phyloP scores from a whole-genome alignment of 2,113 vertebrate species.

The Symphodus melops region DNA sequence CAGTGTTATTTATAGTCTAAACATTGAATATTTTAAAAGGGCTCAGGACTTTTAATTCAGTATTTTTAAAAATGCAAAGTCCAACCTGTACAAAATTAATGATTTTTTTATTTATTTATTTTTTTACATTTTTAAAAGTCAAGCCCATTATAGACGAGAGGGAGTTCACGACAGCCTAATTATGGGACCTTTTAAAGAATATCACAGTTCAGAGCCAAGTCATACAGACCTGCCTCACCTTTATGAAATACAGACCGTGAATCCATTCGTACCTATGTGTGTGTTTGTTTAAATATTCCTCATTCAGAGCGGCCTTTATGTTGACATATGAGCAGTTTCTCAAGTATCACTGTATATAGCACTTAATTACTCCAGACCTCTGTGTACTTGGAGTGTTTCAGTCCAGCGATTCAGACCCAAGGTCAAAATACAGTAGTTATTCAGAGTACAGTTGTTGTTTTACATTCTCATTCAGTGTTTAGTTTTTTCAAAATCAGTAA shows the following conservation, averaged over 20 bases:
- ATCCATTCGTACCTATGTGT: not conserved
- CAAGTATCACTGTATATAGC: not conserved
- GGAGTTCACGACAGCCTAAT: not conserved
- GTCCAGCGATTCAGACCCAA: not conserved
- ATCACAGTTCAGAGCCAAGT: not conserved
- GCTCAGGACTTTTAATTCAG: too few species aligned
- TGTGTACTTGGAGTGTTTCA: slow-evolving; percentile 8
- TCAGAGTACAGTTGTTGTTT: not conserved
- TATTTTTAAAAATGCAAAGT: too few species aligned
- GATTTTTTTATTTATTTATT: too few species aligned
- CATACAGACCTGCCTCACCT: slow-evolving; percentile 43
- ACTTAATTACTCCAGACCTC: not conserved
- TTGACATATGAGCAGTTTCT: not conserved
- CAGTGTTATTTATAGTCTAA: not conserved
- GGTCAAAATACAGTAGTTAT: slow-evolving; percentile 2
- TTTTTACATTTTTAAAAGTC: not conserved
- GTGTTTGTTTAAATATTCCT: slow-evolving; percentile 41
- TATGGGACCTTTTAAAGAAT: not conserved
- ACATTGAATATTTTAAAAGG: not conserved
- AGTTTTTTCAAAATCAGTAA: not conserved
- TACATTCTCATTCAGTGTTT: slow-evolving; percentile 10
- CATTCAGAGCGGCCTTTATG: slow-evolving; percentile 3
- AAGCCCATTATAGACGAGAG: not conserved
- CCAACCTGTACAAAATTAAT: too few species aligned
- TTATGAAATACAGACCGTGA: slow-evolving; percentile 48